Conservation (phyloP, 2,113 vertebrate species). For the Lepisosteus oculatus region DNA sequence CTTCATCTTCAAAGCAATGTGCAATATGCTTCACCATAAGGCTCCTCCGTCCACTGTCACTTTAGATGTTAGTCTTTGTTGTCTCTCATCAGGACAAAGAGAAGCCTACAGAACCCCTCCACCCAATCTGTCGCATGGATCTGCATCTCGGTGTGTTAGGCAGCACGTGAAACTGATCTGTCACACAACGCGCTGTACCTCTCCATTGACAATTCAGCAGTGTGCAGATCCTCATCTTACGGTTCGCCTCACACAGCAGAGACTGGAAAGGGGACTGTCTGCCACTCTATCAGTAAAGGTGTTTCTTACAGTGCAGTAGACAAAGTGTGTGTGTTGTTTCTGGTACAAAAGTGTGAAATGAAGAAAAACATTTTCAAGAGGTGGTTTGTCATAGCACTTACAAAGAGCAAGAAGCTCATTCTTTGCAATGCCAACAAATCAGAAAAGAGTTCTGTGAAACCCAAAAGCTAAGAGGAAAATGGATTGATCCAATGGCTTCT, state of each 20-base stretch:
- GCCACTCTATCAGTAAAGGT: constrained; percentile 72
- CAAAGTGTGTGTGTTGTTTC: constrained; percentile 61
- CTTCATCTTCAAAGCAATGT: constrained; percentile 51
- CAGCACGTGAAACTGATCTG: too few species aligned
- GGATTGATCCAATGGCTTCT: constrained; percentile 28
- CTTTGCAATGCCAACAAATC: constrained; percentile 64
- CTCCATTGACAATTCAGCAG: too few species aligned
- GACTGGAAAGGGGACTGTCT: constrained; percentile 46
- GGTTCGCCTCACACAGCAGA: constrained; percentile 56
- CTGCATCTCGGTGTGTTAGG: too few species aligned
- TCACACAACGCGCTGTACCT: too few species aligned
- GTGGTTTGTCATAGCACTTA: constrained; percentile 74
- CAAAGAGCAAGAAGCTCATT: constrained; percentile 60
- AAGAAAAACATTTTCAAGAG: constrained; percentile 49
- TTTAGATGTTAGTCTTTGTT: constrained; percentile 38
- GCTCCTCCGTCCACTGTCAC: constrained; percentile 55
- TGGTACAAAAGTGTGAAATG: constrained; percentile 60
- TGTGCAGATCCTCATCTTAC: constrained; percentile 46
- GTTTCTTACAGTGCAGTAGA: constrained; percentile 73
- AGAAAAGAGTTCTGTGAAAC: constrained; percentile 31
- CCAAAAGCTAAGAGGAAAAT: neutral
- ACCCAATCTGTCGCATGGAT: too few species aligned
- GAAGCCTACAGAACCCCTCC: too few species aligned
- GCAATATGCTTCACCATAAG: constrained; percentile 59
- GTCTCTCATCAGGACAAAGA: neutral